Evolutionary conservation across 2,888 invertebrate species (phyloP).

Genomic region (Sinodicranocentrus sp.): DNA sequence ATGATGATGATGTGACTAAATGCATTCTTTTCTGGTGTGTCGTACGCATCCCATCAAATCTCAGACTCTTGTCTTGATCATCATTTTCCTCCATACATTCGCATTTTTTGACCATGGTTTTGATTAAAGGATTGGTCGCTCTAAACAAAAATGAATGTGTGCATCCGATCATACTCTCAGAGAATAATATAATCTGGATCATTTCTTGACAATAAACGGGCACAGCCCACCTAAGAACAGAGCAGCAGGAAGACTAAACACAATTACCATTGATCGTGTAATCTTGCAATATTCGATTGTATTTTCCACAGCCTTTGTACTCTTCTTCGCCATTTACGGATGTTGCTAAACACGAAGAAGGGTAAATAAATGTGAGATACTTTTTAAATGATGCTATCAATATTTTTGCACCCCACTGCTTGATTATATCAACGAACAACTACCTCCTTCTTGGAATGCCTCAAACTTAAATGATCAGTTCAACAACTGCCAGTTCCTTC

Average conservation of each 20-base stretch:
- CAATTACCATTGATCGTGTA: constrained; percentile 57
- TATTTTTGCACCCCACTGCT: constrained; percentile 64
- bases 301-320: constrained; percentile 31
- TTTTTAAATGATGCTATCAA: constrained; percentile 61
- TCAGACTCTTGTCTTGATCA: constrained; percentile 32
- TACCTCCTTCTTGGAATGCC: no score
- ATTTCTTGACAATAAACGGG: constrained; percentile 58
- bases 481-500: no score
- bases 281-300: constrained; percentile 47
- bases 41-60: constrained; percentile 15
- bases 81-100: constrained; percentile 1
- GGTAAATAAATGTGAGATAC: constrained; percentile 39
- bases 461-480: no score
- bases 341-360: constrained; percentile 51
- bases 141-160: no score
- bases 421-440: constrained; percentile 32
- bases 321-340: constrained; percentile 59
- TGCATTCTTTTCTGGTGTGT: neutral
- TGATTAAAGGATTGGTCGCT: neutral
- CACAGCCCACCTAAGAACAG: constrained; percentile 60
- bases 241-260: constrained; percentile 66
- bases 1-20: constrained; percentile 10
- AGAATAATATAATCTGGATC: constrained; percentile 55
- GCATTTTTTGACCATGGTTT: constrained; percentile 20
- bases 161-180: no score